A percentile compares a stretch with the other conserved stretches of the same genome.
phyloP scores from a whole-genome alignment of 1,140 invertebrate species.

The Bursaphelenchus mucronatus region DNA sequence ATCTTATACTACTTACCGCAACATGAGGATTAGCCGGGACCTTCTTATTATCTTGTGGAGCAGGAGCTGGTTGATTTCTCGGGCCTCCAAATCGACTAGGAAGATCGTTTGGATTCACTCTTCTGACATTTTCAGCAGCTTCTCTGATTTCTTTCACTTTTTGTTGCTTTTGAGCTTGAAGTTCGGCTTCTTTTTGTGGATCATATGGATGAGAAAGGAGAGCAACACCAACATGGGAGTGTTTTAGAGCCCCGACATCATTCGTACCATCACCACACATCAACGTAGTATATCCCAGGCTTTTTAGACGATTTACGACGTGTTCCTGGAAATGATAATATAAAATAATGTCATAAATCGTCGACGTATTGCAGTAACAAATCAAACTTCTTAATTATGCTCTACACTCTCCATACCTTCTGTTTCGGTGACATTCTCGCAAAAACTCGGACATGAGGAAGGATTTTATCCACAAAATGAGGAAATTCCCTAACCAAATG shows the following conservation, averaged over 20 bases:
- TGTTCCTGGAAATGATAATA: conserved; percentile 68
- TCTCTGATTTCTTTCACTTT: conserved; percentile 19
- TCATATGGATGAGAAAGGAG: conserved; percentile 81
- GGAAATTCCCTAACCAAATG: conserved; percentile 13
- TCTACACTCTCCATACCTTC: conserved; percentile 65
- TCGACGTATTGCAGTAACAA: not conserved
- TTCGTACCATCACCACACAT: conserved; percentile 99
- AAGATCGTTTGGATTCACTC: conserved; percentile 12
- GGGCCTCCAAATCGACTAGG: conserved; percentile 19
- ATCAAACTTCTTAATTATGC: not conserved
- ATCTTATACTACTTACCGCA: conserved; percentile 1
- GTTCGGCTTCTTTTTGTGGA: conserved; percentile 54
- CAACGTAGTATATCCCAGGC: conserved; percentile 79
- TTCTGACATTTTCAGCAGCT: conserved; percentile 3
- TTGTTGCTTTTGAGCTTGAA: conserved; percentile 41
- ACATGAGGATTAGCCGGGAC: too few relatives aligned
- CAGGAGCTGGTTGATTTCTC: not conserved
- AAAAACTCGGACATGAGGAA: conserved; percentile 82
- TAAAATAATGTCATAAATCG: not conserved
- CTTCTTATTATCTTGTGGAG: too few relatives aligned
- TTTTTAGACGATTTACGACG: conserved; percentile 82
- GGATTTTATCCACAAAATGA: conserved; percentile 31
- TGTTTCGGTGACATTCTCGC: conserved; percentile 91
- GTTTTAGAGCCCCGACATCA: conserved; percentile 99
- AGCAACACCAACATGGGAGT: conserved; percentile 91